A percentile compares a stretch with the other conserved stretches of the same genome.
Evolutionary conservation across 2,797 vertebrate genomes (phyloP).

Genomic region (Pogoniulus pusillus): DNA sequence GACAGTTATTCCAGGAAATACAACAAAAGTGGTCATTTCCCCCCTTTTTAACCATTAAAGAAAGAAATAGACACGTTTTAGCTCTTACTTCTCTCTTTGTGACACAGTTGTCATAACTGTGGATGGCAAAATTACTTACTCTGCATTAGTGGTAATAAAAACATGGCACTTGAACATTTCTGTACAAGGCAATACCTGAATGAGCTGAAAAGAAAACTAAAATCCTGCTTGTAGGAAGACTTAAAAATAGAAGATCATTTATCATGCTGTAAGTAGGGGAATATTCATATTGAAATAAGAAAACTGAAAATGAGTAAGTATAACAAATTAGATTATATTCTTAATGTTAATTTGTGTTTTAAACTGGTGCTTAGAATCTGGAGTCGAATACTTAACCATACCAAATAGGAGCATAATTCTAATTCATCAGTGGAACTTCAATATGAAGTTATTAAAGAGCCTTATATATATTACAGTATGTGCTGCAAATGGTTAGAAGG

Average conservation of each 20-base stretch:
- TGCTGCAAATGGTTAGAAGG: background rate
- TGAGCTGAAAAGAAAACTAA: background rate
- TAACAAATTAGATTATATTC: background rate
- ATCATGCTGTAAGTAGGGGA: background rate
- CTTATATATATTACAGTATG: background rate
- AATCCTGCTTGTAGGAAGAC: background rate
- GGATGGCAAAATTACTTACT: background rate
- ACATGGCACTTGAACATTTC: background rate
- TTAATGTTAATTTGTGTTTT: background rate
- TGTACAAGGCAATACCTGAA: background rate
- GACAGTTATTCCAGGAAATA: slow-evolving; percentile 32
- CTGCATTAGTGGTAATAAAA: slow-evolving; percentile 11
- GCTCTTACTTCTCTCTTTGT: background rate
- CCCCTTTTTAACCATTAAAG: background rate
- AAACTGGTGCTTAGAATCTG: background rate
- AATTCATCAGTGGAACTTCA: background rate
- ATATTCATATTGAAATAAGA: background rate
- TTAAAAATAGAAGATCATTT: background rate
- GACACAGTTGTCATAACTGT: background rate
- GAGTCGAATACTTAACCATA: background rate
- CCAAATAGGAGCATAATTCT: background rate
- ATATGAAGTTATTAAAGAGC: background rate
- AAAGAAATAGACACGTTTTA: background rate
- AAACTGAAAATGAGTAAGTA: background rate
- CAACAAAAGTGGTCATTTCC: background rate